Conservation (phyloP, 2,113 vertebrate genomes). For the Pithys albifrons region DNA sequence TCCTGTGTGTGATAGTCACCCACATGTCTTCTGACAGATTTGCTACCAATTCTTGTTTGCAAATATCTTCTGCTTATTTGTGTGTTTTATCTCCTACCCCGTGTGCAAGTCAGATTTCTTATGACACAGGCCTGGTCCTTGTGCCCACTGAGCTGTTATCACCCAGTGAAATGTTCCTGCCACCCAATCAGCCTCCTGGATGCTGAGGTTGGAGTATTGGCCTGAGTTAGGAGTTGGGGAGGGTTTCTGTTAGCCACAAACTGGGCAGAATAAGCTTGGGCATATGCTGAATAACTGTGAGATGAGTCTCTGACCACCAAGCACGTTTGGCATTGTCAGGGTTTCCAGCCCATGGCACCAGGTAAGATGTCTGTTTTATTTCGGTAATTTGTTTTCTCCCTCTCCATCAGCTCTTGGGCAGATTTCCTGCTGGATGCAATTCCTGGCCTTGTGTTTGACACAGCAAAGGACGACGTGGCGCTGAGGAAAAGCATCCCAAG, state of each 20-base stretch:
- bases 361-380: neutral
- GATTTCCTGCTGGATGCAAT: slow-evolving; percentile 86
- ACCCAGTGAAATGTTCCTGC: neutral
- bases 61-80: neutral
- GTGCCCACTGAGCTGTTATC: neutral
- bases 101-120: neutral
- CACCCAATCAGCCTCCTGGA: neutral
- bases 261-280: neutral
- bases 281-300: neutral
- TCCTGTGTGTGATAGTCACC: neutral
- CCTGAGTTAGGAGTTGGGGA: neutral
- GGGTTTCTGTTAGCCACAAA: neutral
- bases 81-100: neutral
- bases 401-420: slow-evolving; percentile 84
- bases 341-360: neutral
- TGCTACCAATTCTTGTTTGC: neutral
- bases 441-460: slow-evolving; percentile 82
- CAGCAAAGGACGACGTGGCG: slow-evolving; percentile 74
- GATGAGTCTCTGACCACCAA: neutral
- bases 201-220: neutral
- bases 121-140: neutral
- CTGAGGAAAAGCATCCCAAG: slow-evolving; percentile 82
- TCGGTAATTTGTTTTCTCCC: neutral
- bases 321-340: neutral
- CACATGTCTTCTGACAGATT: neutral